A percentile compares a stretch with the other conserved stretches of the same genome.
These are phyloP conservation scores for Urechis unicinctus DNA, from an alignment of 2,888 invertebrate species.

Conservation along the genomic window DNA sequence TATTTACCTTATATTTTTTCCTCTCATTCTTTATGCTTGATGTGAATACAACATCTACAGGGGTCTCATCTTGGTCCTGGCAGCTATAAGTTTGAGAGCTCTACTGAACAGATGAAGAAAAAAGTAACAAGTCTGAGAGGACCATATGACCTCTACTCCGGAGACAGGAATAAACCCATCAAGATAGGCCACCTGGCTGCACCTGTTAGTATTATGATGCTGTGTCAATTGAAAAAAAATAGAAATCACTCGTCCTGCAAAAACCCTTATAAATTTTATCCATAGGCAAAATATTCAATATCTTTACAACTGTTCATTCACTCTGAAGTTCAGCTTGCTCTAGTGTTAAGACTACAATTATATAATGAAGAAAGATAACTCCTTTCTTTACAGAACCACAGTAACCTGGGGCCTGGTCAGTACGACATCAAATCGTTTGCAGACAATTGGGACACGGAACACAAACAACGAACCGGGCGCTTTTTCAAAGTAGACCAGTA, in stretches of 20 bases:
- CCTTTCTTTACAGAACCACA: slow-evolving; percentile 28
- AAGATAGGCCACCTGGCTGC: slow-evolving; percentile 43
- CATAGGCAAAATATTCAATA: too few relatives aligned
- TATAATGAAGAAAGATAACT: not conserved
- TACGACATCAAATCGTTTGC: slow-evolving; percentile 45
- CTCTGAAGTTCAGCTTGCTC: too few relatives aligned
- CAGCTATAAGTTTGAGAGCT: slow-evolving; percentile 40
- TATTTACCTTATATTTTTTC: too few relatives aligned
- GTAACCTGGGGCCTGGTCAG: slow-evolving; percentile 46
- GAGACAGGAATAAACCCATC: slow-evolving; percentile 45
- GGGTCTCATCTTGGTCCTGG: slow-evolving; percentile 45
- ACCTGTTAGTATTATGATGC: slow-evolving; percentile 42
- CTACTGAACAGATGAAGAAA: slow-evolving; percentile 33
- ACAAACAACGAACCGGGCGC: slow-evolving; percentile 35
- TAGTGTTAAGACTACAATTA: too few relatives aligned
- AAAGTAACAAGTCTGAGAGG: slow-evolving; percentile 42
- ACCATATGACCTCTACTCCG: slow-evolving; percentile 47
- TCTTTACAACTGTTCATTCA: too few relatives aligned
- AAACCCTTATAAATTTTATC: too few relatives aligned
- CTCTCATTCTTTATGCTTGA: too few relatives aligned
- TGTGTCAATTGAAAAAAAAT: too few relatives aligned
- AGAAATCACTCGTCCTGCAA: too few relatives aligned
- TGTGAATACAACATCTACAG: slow-evolving; percentile 31
- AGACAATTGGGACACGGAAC: slow-evolving; percentile 31
- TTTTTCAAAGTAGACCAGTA: slow-evolving; percentile 42